phyloP scores from a whole-genome alignment of 1,140 invertebrate genomes.

The Heliconius nattereri region DNA sequence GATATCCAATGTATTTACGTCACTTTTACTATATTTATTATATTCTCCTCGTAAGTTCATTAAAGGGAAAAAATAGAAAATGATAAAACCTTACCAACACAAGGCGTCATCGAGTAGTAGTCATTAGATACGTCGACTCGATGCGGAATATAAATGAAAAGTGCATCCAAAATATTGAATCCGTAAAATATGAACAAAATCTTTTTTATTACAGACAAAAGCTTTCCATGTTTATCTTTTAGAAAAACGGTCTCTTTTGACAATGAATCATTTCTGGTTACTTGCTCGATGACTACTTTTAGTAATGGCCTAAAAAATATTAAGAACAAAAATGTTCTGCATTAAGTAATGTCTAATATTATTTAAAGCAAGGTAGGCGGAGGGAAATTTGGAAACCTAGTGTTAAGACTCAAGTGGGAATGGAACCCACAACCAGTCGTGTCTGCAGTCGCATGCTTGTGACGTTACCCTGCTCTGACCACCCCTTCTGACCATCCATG shows the following conservation, averaged over 20 bases:
- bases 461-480: too few relatives aligned
- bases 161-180: constrained; percentile 47
- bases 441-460: too few relatives aligned
- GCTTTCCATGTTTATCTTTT: constrained; percentile 43
- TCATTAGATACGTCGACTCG: constrained; percentile 50
- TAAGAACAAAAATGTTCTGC: too few relatives aligned
- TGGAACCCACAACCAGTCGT: too few relatives aligned
- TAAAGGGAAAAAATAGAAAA: too few relatives aligned
- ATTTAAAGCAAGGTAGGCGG: too few relatives aligned
- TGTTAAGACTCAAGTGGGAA: too few relatives aligned
- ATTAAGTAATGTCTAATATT: too few relatives aligned
- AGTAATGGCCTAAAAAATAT: constrained; percentile 44
- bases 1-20: not conserved
- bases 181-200: constrained; percentile 56
- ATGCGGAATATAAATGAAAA: constrained; percentile 57
- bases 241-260: constrained; percentile 39
- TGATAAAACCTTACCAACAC: constrained; percentile 54
- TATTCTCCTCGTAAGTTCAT: too few relatives aligned
- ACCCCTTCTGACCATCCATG: too few relatives aligned
- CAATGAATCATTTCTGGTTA: constrained; percentile 46
- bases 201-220: constrained; percentile 50
- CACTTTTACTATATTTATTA: not conserved
- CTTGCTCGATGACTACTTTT: constrained; percentile 46
- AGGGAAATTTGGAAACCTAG: too few relatives aligned
- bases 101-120: constrained; percentile 58